Evolutionary conservation across 2,888 invertebrate species (phyloP).

Genomic region (Hipparchia sbordonii): DNA sequence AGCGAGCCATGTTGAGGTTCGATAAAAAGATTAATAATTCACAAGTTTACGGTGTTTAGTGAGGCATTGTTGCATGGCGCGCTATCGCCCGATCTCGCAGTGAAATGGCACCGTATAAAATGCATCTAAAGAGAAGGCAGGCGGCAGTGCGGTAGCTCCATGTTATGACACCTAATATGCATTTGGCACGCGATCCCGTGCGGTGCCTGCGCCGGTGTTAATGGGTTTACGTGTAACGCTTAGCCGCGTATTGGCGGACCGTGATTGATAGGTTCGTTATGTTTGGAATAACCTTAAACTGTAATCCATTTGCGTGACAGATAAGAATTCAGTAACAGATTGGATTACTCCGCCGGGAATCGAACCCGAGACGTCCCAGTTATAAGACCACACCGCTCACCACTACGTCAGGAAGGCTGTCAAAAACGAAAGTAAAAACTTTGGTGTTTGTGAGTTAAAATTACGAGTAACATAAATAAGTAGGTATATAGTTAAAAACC

Average conservation of each 20-base stretch:
- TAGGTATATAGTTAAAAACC: neutral
- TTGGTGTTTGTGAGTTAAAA: neutral
- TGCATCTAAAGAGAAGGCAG: conserved; percentile 65
- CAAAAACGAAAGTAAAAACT: no score
- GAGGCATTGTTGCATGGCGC: conserved; percentile 72
- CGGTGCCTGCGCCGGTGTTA: conserved; percentile 55
- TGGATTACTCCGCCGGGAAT: no score
- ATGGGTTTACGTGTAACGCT: conserved; percentile 58
- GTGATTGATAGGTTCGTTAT: conserved; percentile 55
- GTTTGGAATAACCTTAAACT: conserved; percentile 36
- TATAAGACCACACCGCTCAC: no score
- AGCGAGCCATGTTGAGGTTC: conserved; percentile 64
- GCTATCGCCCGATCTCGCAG: conserved; percentile 68
- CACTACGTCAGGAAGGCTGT: no score
- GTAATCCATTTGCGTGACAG: no score
- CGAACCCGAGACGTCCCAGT: no score
- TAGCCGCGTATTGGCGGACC: conserved; percentile 52
- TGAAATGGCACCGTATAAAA: conserved; percentile 66
- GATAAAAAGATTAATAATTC: conserved; percentile 81
- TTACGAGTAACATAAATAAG: neutral
- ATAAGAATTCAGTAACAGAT: no score
- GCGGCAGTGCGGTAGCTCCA: conserved; percentile 49
- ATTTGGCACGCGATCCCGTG: conserved; percentile 70
- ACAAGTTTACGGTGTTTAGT: conserved; percentile 81
- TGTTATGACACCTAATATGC: conserved; percentile 79